These are phyloP conservation scores for Scaptomyza cyrtandrae DNA, from an alignment of 2,888 invertebrate species.

Conservation along the genomic window DNA sequence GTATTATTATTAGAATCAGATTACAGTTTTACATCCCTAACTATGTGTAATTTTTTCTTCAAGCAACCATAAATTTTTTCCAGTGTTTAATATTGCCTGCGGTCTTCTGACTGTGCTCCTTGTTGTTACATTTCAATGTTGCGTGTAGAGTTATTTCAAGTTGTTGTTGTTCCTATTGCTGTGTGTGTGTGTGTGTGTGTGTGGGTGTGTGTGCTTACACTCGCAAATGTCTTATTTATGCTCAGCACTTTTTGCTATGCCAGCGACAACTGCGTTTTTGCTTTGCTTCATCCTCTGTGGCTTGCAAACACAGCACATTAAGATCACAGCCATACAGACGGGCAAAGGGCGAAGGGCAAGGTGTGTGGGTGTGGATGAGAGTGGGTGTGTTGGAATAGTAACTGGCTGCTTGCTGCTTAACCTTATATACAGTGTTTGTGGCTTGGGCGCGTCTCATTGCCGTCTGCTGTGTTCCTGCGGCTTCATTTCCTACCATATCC, in stretches of 20 bases:
- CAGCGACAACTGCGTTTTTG: conserved; percentile 64
- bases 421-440: conserved; percentile 63
- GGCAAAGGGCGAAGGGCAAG: neutral
- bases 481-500: conserved; percentile 48
- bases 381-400: conserved; percentile 12
- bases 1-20: too few species aligned
- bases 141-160: conserved; percentile 75
- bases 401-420: conserved; percentile 42
- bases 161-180: conserved; percentile 39
- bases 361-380: conserved; percentile 7
- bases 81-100: conserved; percentile 21
- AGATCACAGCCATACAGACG: conserved; percentile 26
- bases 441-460: conserved; percentile 41
- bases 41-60: too few species aligned
- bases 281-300: conserved; percentile 43
- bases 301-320: conserved; percentile 26
- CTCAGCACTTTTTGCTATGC: conserved; percentile 73
- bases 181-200: conserved; percentile 19
- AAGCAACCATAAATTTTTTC: neutral
- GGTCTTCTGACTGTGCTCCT: conserved; percentile 19
- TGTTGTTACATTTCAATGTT: conserved; percentile 75
- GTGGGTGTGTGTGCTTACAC: conserved; percentile 64
- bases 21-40: too few species aligned
- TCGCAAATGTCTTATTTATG: conserved; percentile 80
- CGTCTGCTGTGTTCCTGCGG: conserved; percentile 58